Conservation (phyloP, 2,888 invertebrate genomes). For the Fragum sueziense region DNA sequence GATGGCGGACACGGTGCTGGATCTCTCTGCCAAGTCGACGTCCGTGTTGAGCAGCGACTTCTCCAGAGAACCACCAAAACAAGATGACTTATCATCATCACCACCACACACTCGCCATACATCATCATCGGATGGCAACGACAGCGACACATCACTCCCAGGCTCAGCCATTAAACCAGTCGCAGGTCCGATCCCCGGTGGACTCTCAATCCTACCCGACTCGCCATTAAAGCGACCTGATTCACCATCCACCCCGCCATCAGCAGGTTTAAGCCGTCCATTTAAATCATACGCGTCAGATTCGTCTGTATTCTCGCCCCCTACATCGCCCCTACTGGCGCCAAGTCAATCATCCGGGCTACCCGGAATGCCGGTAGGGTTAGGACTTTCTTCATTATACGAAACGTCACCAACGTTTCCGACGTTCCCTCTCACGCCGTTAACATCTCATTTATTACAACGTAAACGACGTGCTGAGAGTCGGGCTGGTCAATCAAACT, state of each 20-base stretch:
- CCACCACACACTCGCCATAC: constrained; percentile 37
- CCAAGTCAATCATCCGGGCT: constrained; percentile 49
- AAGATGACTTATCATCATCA: constrained; percentile 55
- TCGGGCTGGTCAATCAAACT: constrained; percentile 47
- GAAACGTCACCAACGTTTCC: constrained; percentile 63
- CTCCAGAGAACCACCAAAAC: constrained; percentile 39
- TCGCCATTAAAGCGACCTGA: constrained; percentile 50
- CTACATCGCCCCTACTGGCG: constrained; percentile 57
- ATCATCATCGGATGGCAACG: constrained; percentile 57
- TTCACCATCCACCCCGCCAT: constrained; percentile 29
- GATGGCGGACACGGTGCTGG: constrained; percentile 69
- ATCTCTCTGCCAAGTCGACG: constrained; percentile 65
- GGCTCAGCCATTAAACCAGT: constrained; percentile 51
- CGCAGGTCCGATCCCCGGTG: constrained; percentile 51
- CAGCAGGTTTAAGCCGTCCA: constrained; percentile 58
- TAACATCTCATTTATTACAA: constrained; percentile 75
- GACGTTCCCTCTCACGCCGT: constrained; percentile 70
- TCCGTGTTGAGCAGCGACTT: constrained; percentile 10
- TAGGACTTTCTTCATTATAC: constrained; percentile 63
- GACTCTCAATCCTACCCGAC: constrained; percentile 24
- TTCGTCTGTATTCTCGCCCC: constrained; percentile 57
- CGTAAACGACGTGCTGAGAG: constrained; percentile 74
- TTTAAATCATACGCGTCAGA: constrained; percentile 75
- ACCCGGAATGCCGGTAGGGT: constrained; percentile 60
- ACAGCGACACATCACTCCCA: constrained; percentile 55